Conservation (phyloP, 2,113 vertebrate species). For the Microtus pennsylvanicus region DNA sequence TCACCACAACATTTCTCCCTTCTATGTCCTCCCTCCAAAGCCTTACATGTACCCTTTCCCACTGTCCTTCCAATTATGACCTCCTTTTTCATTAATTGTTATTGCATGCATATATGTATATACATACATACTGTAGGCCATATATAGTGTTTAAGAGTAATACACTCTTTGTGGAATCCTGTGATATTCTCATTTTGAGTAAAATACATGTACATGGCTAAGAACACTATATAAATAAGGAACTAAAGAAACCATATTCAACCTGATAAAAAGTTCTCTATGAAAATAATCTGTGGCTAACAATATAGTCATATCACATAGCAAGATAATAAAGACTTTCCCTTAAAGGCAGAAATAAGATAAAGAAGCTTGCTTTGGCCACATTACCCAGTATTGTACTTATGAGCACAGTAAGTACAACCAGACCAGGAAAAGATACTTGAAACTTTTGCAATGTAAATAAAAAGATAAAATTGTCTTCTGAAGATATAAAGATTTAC, state of each 20-base stretch:
- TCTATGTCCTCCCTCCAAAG: neutral
- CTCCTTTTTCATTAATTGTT: neutral
- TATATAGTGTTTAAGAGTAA: neutral
- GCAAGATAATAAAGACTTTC: neutral
- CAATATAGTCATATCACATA: too few relatives aligned
- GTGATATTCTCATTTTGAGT: neutral
- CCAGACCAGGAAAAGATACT: neutral
- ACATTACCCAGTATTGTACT: neutral
- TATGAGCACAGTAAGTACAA: neutral
- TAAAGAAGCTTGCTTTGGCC: neutral
- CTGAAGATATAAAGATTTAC: neutral
- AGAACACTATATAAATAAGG: neutral
- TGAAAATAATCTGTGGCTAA: neutral
- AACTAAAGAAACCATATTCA: neutral
- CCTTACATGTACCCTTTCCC: neutral
- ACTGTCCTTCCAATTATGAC: neutral
- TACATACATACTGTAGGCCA: neutral
- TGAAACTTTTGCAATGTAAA: neutral
- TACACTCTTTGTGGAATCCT: neutral
- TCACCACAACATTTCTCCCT: neutral
- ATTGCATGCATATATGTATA: neutral
- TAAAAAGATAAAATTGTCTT: neutral
- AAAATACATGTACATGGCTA: neutral
- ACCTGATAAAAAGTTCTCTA: neutral
- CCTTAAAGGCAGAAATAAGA: neutral